These are phyloP conservation scores for Dunckerocampus dactyliophorus DNA, from an alignment of 2,113 vertebrate genomes.

Conservation along the genomic window DNA sequence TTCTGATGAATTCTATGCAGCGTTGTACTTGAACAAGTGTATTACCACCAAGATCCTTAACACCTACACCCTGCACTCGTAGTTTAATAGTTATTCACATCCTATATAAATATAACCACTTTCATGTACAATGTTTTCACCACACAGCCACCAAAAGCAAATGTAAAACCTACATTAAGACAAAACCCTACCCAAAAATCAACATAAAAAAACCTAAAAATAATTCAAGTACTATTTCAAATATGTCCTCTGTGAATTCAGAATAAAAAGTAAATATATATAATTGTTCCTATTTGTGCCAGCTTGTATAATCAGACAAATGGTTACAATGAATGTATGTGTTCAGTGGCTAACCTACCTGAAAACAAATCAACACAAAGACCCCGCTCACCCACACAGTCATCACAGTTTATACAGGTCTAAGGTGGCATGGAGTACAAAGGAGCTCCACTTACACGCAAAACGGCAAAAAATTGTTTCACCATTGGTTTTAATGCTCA, in stretches of 20 bases:
- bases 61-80: conserved; percentile 44
- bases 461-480: neutral
- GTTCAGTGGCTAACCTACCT: conserved; percentile 65
- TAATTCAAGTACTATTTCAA: conserved; percentile 94
- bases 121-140: conserved; percentile 42
- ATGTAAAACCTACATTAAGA: conserved; percentile 52
- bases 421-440: conserved; percentile 24
- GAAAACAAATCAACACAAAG: conserved; percentile 37
- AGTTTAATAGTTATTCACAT: conserved; percentile 40
- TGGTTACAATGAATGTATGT: conserved; percentile 59
- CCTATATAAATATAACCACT: conserved; percentile 50
- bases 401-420: conserved; percentile 69
- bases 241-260: conserved; percentile 85
- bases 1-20: conserved; percentile 28
- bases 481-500: conserved; percentile 6
- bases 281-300: conserved; percentile 29
- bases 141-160: conserved; percentile 45
- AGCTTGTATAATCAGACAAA: conserved; percentile 49
- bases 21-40: conserved; percentile 19
- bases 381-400: conserved; percentile 58
- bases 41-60: conserved; percentile 36
- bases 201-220: conserved; percentile 80
- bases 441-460: neutral
- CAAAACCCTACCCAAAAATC: conserved; percentile 38
- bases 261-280: conserved; percentile 67